Percentiles rank a stretch among this genome's conserved stretches.
Evolutionary conservation across 2,113 vertebrate species (phyloP).

Genomic region (Dasypus novemcinctus): DNA sequence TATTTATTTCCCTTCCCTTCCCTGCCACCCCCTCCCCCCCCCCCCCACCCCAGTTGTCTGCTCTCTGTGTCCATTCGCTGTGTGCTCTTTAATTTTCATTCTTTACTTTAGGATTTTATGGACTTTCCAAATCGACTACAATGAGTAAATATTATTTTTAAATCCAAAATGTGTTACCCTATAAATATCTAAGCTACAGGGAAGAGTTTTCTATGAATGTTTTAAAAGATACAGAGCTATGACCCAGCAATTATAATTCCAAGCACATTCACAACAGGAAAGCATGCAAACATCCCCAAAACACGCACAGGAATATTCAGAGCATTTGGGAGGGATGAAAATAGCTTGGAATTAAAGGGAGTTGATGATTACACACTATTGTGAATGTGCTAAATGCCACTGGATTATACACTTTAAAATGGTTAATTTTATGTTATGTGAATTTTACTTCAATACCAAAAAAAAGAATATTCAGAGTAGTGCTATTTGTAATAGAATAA

Average conservation of each 20-base stretch:
- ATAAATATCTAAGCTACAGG: neutral
- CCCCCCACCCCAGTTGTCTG: too few species aligned
- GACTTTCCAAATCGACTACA: neutral
- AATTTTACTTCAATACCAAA: neutral
- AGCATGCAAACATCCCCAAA: too few species aligned
- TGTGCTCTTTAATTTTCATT: too few species aligned
- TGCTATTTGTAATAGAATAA: neutral
- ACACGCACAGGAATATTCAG: too few species aligned
- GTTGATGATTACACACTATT: neutral
- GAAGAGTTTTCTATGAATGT: neutral
- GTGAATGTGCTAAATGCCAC: neutral
- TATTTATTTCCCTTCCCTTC: too few species aligned
- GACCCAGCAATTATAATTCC: neutral
- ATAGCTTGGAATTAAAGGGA: neutral
- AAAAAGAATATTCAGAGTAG: neutral
- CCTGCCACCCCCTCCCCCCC: too few species aligned
- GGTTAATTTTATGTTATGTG: neutral
- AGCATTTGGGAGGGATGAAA: neutral
- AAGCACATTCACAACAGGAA: neutral
- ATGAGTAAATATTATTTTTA: neutral
- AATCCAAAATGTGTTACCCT: neutral
- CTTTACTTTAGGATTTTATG: neutral
- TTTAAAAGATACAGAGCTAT: neutral
- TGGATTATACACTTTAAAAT: neutral
- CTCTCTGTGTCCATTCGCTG: too few species aligned